Percentiles rank a stretch among this genome's conserved stretches.
These are phyloP conservation scores for Meloidogyne chitwoodi DNA, from an alignment of 1,140 invertebrate genomes.

Conservation along the genomic window DNA sequence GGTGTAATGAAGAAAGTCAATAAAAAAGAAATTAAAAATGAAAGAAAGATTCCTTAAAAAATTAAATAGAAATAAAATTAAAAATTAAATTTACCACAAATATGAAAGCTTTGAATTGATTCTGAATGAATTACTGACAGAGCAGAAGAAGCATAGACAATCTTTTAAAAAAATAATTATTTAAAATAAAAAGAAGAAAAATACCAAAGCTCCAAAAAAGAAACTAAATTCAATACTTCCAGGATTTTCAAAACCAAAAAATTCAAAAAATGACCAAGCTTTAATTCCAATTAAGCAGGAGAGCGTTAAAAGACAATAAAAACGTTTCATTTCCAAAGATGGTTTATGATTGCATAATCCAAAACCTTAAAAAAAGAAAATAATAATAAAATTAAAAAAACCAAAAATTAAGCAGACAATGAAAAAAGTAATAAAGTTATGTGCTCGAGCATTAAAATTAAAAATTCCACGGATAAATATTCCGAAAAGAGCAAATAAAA, in stretches of 20 bases:
- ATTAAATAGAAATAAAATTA: not conserved
- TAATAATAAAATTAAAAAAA: not conserved
- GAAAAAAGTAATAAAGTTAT: not conserved
- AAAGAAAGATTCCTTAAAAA: not conserved
- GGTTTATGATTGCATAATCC: not conserved
- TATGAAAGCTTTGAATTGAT: not conserved
- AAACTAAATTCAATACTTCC: not conserved
- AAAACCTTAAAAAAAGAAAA: not conserved
- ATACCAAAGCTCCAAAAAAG: not conserved
- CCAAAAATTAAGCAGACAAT: not conserved
- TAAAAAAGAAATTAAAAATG: not conserved
- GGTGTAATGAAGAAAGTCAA: not conserved
- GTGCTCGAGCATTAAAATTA: not conserved
- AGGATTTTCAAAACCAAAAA: not conserved
- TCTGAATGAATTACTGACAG: not conserved
- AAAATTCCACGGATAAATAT: conserved; percentile 67
- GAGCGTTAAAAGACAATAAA: not conserved
- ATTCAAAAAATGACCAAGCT: not conserved
- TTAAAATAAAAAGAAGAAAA: not conserved
- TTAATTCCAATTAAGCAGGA: not conserved
- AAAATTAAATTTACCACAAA: not conserved
- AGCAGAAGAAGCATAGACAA: not conserved
- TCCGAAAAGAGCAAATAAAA: conserved; percentile 74
- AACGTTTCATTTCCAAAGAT: not conserved
- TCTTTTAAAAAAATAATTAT: not conserved